Conservation (phyloP, 2,888 invertebrate genomes). For the Apamea sordens region DNA sequence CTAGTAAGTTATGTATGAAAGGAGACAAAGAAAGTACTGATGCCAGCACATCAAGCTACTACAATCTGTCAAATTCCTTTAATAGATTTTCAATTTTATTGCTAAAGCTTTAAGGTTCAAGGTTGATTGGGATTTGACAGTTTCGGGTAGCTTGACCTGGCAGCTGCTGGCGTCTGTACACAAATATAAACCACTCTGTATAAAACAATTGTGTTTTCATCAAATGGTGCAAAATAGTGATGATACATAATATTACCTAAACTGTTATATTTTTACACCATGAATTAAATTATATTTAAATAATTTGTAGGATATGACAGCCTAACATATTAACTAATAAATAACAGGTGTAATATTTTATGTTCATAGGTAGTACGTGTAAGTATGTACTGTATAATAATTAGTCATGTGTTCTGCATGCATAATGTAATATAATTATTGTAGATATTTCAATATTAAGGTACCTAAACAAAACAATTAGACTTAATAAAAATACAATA, state of each 20-base stretch:
- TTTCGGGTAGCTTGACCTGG: too few relatives aligned
- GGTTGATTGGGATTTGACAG: too few relatives aligned
- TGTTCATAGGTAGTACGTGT: background rate
- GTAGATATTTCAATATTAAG: background rate
- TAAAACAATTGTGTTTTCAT: background rate
- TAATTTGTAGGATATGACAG: background rate
- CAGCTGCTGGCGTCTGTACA: too few relatives aligned
- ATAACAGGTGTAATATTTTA: background rate
- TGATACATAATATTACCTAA: background rate
- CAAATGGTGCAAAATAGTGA: slow-evolving; percentile 25
- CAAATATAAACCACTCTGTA: background rate
- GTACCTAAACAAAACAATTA: background rate
- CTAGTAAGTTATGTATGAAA: background rate
- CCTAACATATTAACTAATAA: background rate
- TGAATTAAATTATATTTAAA: background rate
- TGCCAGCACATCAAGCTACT: too few relatives aligned
- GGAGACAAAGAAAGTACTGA: background rate
- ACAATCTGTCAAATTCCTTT: too few relatives aligned
- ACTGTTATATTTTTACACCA: background rate
- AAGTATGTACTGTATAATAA: background rate
- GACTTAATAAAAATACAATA: background rate
- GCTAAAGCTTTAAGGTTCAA: too few relatives aligned
- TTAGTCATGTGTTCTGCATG: background rate
- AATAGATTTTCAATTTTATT: too few relatives aligned
- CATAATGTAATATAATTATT: background rate